Conservation (phyloP, 2,888 invertebrate species). For the Ennomos fuscantarius region DNA sequence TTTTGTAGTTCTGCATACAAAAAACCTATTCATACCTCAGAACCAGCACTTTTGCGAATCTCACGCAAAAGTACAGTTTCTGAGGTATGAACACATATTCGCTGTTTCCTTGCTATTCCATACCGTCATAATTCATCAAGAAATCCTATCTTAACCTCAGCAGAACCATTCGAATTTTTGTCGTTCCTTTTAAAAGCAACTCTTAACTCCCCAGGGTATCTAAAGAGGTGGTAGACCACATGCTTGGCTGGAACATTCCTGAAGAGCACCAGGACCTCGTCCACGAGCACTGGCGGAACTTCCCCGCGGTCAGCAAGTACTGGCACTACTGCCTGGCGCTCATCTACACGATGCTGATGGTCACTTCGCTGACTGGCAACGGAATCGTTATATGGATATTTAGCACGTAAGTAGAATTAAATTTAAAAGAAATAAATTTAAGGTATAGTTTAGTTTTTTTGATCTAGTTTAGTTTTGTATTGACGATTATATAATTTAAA, state of each 20-base stretch:
- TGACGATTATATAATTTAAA: too few relatives aligned
- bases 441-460: too few relatives aligned
- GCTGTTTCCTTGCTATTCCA: too few relatives aligned
- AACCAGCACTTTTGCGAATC: neutral
- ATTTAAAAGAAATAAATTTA: too few relatives aligned
- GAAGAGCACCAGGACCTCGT: slow-evolving; percentile 87
- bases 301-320: slow-evolving; percentile 87
- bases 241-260: slow-evolving; percentile 89
- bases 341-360: slow-evolving; percentile 86
- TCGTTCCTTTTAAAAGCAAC: too few relatives aligned
- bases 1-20: too few relatives aligned
- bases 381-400: slow-evolving; percentile 91
- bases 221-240: slow-evolving; percentile 73
- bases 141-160: too few relatives aligned
- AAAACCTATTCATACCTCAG: neutral
- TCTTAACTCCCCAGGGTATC: slow-evolving; percentile 61
- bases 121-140: too few relatives aligned
- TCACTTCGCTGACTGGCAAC: slow-evolving; percentile 87
- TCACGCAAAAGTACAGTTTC: neutral
- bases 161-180: too few relatives aligned
- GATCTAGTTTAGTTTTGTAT: too few relatives aligned
- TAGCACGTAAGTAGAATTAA: slow-evolving; percentile 86
- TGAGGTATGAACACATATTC: too few relatives aligned
- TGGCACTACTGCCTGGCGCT: slow-evolving; percentile 88
- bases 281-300: slow-evolving; percentile 89